These are phyloP conservation scores for Nylanderia fulva DNA, from an alignment of 1,140 invertebrate species.

Conservation along the genomic window DNA sequence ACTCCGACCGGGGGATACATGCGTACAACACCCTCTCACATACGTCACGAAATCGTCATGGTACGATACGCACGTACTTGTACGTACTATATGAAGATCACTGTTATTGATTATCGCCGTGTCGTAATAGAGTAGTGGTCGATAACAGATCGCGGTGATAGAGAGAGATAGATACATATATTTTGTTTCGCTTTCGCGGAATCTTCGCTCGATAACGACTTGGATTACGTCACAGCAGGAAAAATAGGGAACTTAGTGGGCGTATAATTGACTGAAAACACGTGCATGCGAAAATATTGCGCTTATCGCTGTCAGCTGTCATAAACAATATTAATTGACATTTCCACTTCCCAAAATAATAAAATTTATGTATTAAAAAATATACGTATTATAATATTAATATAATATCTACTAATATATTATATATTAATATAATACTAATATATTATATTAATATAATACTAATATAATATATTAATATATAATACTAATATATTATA, in stretches of 20 bases:
- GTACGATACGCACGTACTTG: not conserved
- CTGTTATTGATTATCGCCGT: conserved; percentile 3
- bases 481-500: no score
- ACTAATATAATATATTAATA: no score
- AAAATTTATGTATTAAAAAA: not conserved
- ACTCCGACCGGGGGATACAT: not conserved
- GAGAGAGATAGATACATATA: conserved; percentile 7
- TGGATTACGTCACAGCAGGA: conserved; percentile 8
- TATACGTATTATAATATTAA: no score
- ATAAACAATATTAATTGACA: not conserved
- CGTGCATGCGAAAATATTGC: no score
- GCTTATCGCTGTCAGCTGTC: conserved; percentile 22
- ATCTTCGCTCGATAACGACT: conserved; percentile 26
- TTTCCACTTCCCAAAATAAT: not conserved
- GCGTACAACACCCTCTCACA: conserved; percentile 12
- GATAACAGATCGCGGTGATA: conserved; percentile 18
- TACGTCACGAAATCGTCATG: conserved; percentile 29
- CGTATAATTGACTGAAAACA: conserved; percentile 56
- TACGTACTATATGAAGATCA: not conserved
- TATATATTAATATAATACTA: no score
- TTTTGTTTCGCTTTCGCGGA: conserved; percentile 9
- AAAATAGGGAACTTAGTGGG: conserved; percentile 49
- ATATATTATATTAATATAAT: no score
- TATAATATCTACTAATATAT: no score
- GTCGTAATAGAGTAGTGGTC: not conserved